Conservation (phyloP, 2,888 invertebrate species). For the Andrena dorsata region DNA sequence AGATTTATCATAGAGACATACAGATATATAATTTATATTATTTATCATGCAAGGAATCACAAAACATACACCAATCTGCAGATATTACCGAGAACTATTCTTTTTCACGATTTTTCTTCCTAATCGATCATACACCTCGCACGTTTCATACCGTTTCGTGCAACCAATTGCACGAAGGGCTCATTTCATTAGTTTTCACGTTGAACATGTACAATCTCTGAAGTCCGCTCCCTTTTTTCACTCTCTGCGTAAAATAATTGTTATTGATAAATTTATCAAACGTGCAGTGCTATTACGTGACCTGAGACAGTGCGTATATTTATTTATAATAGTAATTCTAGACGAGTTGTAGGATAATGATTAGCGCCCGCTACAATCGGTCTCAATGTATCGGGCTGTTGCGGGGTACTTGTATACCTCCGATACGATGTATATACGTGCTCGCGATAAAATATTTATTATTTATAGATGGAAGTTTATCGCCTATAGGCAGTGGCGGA, state of each 20-base stretch:
- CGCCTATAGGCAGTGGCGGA: conserved; percentile 11
- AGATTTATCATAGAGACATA: conserved; percentile 11
- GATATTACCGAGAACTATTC: conserved; percentile 1
- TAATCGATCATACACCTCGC: conserved; percentile 36
- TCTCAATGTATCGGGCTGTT: conserved; percentile 25
- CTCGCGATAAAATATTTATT: conserved; percentile 39
- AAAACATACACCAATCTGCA: conserved; percentile 3
- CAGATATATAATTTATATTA: conserved; percentile 8
- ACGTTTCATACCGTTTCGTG: conserved; percentile 44
- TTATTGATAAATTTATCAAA: conserved; percentile 55
- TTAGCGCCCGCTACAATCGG: conserved; percentile 27
- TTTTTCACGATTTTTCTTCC: not conserved
- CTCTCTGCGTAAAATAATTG: conserved; percentile 1
- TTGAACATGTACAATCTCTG: conserved; percentile 19
- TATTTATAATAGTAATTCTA: conserved; percentile 57
- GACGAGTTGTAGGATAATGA: conserved; percentile 50
- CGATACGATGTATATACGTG: conserved; percentile 73
- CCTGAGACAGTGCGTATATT: conserved; percentile 74
- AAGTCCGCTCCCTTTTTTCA: not conserved
- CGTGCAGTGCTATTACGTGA: conserved; percentile 82
- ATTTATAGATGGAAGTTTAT: conserved; percentile 33
- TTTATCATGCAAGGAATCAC: not conserved
- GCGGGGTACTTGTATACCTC: conserved; percentile 57
- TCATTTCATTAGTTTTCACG: conserved; percentile 23
- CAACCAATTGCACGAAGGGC: conserved; percentile 35